phyloP scores from a whole-genome alignment of 2,113 vertebrate genomes.

The Anarhynchus alexandrinus region DNA sequence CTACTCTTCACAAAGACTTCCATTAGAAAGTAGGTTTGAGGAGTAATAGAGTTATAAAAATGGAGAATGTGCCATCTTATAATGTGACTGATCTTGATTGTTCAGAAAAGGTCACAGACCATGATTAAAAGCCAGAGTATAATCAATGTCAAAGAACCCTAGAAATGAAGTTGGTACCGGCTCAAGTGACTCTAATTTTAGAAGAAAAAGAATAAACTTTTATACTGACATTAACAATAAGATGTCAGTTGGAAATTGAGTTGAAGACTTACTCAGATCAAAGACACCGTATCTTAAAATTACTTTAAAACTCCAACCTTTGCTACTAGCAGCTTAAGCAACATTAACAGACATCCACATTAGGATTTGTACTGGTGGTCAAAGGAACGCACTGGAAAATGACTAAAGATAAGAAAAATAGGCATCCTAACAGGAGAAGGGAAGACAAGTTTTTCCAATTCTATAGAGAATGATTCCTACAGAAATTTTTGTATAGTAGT shows the following conservation, averaged over 20 bases:
- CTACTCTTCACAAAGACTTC: background rate
- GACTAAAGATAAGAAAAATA: background rate
- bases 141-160: background rate
- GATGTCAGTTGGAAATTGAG: background rate
- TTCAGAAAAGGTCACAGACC: conserved; percentile 21
- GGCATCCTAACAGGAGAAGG: background rate
- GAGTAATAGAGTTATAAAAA: conserved; percentile 26
- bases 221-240: background rate
- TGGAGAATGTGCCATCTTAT: background rate
- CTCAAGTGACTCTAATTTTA: background rate
- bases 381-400: background rate
- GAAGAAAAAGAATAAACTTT: background rate
- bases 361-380: background rate
- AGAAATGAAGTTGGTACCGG: background rate
- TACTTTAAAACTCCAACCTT: background rate
- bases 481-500: background rate
- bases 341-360: background rate
- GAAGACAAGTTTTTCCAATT: background rate
- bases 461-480: background rate
- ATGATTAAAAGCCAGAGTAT: background rate
- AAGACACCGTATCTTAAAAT: background rate
- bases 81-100: background rate
- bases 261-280: background rate
- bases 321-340: background rate
- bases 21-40: background rate